Percentiles rank a stretch among this genome's conserved stretches.
Conservation (phyloP, 2,797 vertebrate species). For the Dryobates pubescens region DNA sequence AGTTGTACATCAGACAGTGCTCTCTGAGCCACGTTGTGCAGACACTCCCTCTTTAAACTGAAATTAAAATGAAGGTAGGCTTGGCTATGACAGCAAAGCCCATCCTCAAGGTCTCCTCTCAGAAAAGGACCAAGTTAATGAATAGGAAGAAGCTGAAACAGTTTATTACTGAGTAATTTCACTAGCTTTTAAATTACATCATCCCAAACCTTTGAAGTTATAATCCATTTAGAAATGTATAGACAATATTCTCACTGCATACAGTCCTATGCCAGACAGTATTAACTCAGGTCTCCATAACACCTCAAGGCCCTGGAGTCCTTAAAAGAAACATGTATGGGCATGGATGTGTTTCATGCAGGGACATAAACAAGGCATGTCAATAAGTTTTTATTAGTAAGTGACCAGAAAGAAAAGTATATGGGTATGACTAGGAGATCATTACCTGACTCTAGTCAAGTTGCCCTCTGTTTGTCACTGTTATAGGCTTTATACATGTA, state of each 20-base stretch:
- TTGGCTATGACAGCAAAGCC: not conserved
- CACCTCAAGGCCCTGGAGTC: not conserved
- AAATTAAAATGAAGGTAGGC: not conserved
- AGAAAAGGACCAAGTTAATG: not conserved
- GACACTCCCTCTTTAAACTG: not conserved
- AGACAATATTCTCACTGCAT: not conserved
- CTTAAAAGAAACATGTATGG: not conserved
- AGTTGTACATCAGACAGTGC: not conserved
- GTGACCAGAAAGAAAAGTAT: not conserved
- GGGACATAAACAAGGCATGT: not conserved
- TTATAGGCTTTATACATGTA: not conserved
- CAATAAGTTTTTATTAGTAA: constrained; percentile 24
- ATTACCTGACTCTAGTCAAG: not conserved
- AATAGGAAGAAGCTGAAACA: not conserved
- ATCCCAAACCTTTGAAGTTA: not conserved
- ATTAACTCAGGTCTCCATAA: not conserved
- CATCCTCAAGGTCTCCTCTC: not conserved
- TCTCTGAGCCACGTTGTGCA: not conserved
- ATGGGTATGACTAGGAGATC: not conserved
- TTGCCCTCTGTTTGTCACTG: not conserved
- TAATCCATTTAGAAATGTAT: not conserved
- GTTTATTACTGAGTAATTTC: not conserved
- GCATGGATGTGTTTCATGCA: not conserved
- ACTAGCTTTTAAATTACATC: not conserved
- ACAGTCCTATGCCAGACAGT: not conserved